phyloP scores from a whole-genome alignment of 2,797 vertebrate genomes.

The Microctenopoma lineatum region DNA sequence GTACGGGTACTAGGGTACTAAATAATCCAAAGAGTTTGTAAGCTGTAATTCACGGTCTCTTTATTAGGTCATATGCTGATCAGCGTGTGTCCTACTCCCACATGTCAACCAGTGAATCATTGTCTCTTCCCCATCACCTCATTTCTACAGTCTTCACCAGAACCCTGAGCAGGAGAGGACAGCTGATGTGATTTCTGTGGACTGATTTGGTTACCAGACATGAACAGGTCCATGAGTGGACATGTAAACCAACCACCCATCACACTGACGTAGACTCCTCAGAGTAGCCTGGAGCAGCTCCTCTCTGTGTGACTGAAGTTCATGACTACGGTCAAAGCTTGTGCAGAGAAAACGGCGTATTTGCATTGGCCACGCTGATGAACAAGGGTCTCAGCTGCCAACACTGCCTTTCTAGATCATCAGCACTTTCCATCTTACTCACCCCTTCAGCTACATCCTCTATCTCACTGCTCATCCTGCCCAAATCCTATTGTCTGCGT shows the following conservation, averaged over 20 bases:
- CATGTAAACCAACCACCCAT: background rate
- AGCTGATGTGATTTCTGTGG: background rate
- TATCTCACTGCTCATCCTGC: constrained; percentile 60
- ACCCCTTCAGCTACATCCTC: constrained; percentile 20
- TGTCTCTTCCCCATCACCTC: background rate
- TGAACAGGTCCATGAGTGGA: background rate
- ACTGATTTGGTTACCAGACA: too few relatives aligned
- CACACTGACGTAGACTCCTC: background rate
- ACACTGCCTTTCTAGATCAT: constrained; percentile 39
- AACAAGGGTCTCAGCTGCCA: constrained; percentile 32
- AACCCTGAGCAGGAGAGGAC: background rate
- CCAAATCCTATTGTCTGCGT: constrained; percentile 52
- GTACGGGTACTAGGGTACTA: too few relatives aligned
- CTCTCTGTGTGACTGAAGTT: background rate
- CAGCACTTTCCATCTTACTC: constrained; percentile 74
- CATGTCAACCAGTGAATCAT: too few relatives aligned
- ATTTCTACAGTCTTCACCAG: background rate
- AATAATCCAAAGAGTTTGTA: too few relatives aligned
- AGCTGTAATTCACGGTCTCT: too few relatives aligned
- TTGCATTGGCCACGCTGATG: constrained; percentile 65
- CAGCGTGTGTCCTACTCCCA: too few relatives aligned
- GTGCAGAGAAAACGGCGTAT: constrained; percentile 12
- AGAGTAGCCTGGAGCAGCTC: background rate
- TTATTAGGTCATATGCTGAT: too few relatives aligned
- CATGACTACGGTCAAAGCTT: constrained; percentile 15